A percentile compares a stretch with the other conserved stretches of the same genome.
Evolutionary conservation across 2,113 vertebrate genomes (phyloP).

Genomic region (Donacobius atricapilla): DNA sequence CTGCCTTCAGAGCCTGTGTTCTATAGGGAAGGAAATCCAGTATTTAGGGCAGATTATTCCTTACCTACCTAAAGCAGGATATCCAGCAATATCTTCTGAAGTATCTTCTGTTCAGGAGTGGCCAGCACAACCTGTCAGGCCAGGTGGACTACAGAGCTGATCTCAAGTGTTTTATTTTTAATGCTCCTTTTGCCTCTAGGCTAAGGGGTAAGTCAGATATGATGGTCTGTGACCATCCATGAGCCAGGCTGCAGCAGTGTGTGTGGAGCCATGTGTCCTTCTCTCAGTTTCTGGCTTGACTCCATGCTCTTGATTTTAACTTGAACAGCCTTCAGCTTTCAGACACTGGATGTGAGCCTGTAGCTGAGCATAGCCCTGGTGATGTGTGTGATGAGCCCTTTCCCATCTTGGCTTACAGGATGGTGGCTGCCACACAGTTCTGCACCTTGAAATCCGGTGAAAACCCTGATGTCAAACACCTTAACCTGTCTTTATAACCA

Average conservation of each 20-base stretch:
- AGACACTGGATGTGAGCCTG: neutral
- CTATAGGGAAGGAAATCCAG: neutral
- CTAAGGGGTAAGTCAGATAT: neutral
- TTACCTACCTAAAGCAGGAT: neutral
- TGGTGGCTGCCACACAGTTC: neutral
- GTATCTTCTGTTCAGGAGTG: neutral
- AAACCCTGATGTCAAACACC: neutral
- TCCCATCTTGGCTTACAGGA: rapidly evolving
- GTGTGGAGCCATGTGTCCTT: neutral
- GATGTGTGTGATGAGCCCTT: neutral
- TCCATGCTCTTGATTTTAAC: neutral
- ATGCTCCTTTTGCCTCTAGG: neutral
- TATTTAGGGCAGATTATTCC: neutral
- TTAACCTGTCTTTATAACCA: neutral
- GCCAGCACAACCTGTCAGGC: no score
- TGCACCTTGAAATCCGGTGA: neutral
- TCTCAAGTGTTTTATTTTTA: neutral
- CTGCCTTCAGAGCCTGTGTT: no score
- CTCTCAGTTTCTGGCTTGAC: neutral
- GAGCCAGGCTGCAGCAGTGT: neutral
- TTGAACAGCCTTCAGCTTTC: neutral
- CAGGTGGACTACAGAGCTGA: neutral
- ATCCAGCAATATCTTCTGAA: neutral
- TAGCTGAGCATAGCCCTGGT: rapidly evolving
- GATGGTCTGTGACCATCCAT: neutral